Percentiles rank a stretch among this genome's conserved stretches.
Conservation (phyloP, 2,888 invertebrate genomes). For the Pheosia tremula region DNA sequence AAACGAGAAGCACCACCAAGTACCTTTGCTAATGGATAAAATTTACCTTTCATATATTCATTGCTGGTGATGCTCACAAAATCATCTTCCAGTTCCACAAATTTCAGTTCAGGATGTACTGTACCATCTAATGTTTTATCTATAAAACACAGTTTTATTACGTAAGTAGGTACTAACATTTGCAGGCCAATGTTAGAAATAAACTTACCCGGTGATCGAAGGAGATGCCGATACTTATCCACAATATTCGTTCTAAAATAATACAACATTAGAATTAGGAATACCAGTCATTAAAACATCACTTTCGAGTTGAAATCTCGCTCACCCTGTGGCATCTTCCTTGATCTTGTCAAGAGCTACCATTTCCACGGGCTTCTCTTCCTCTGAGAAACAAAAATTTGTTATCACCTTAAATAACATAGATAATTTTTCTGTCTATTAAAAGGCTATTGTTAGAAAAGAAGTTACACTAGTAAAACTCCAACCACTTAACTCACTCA, state of each 20-base stretch:
- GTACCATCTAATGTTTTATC: slow-evolving; percentile 11
- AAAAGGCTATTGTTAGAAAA: too few relatives aligned
- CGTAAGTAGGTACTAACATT: background rate
- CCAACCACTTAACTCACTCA: too few relatives aligned
- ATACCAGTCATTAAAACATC: background rate
- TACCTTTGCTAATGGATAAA: background rate
- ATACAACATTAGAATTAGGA: slow-evolving; percentile 10
- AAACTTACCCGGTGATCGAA: slow-evolving; percentile 50
- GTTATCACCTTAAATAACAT: too few relatives aligned
- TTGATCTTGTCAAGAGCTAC: slow-evolving; percentile 37
- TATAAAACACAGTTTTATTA: slow-evolving; percentile 5
- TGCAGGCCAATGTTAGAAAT: background rate
- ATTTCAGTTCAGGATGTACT: slow-evolving; percentile 15
- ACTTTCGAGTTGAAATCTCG: background rate
- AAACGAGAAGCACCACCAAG: too few relatives aligned
- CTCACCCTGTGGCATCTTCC: slow-evolving; percentile 51
- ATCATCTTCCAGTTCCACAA: slow-evolving; percentile 37
- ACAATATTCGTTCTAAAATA: slow-evolving; percentile 62
- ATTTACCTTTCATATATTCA: slow-evolving; percentile 44
- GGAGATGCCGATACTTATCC: slow-evolving; percentile 58
- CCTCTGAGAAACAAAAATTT: slow-evolving; percentile 22
- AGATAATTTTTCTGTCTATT: too few relatives aligned
- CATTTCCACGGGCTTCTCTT: slow-evolving; percentile 27
- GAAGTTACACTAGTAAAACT: too few relatives aligned
- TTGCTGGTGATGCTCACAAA: slow-evolving; percentile 39